Evolutionary conservation across 2,888 invertebrate genomes (phyloP).

Genomic region (Sarcophaga caerulescens): DNA sequence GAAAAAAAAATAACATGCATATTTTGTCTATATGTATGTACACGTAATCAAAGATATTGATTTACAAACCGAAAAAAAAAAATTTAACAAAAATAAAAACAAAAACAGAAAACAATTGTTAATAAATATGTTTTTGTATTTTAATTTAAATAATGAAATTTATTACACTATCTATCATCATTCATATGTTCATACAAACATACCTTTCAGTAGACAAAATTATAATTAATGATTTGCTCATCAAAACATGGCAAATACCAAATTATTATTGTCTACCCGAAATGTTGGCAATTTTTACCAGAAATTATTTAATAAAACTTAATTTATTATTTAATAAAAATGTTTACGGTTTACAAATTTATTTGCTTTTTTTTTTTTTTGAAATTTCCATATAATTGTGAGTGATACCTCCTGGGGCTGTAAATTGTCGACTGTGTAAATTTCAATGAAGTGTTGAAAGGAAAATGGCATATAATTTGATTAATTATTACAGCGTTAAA

Average conservation of each 20-base stretch:
- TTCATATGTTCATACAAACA: constrained; percentile 13
- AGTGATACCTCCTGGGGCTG: constrained; percentile 42
- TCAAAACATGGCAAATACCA: constrained; percentile 57
- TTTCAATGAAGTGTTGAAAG: constrained; percentile 46
- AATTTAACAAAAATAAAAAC: neutral
- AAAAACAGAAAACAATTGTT: constrained; percentile 53
- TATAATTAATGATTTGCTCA: constrained; percentile 56
- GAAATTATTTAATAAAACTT: neutral
- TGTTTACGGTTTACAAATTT: constrained; percentile 15
- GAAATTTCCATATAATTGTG: constrained; percentile 20
- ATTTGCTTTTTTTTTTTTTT: constrained; percentile 14
- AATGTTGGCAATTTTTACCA: constrained; percentile 13
- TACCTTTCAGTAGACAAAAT: constrained; percentile 41
- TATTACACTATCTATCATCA: constrained; percentile 42
- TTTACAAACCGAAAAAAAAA: neutral
- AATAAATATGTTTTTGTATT: constrained; percentile 56
- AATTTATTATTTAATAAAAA: neutral
- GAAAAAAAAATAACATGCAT: too few relatives aligned
- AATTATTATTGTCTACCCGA: constrained; percentile 30
- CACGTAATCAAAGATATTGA: constrained; percentile 9
- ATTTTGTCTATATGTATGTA: neutral
- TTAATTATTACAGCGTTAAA: constrained; percentile 25
- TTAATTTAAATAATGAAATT: constrained; percentile 55
- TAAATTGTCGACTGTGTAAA: constrained; percentile 30
- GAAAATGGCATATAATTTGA: constrained; percentile 13